A percentile compares a stretch with the other conserved stretches of the same genome.
phyloP scores from a whole-genome alignment of 2,113 vertebrate genomes.

The Burhinus oedicnemus region DNA sequence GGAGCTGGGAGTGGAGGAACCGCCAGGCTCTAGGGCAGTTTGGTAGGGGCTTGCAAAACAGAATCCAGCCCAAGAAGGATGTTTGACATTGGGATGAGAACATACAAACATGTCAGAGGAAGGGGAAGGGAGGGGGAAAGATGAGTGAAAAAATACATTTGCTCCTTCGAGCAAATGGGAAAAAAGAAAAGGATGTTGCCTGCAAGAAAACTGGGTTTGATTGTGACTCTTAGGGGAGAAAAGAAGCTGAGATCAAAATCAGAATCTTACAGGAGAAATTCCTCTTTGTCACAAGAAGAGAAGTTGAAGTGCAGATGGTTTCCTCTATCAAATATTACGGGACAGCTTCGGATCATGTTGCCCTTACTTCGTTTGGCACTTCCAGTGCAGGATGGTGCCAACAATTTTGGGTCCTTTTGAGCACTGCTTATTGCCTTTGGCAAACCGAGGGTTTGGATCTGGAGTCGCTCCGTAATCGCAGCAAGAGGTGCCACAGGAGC shows the following conservation, averaged over 20 bases:
- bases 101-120: conserved; percentile 3
- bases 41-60: conserved; percentile 43
- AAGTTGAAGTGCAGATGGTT: background rate
- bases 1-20: conserved; percentile 24
- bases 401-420: background rate
- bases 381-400: background rate
- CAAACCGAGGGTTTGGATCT: background rate
- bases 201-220: background rate
- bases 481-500: background rate
- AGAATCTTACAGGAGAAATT: background rate
- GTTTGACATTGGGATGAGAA: conserved; percentile 24
- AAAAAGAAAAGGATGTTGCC: background rate
- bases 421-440: background rate
- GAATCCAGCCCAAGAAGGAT: background rate
- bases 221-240: background rate
- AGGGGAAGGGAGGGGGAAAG: background rate
- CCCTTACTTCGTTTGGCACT: background rate
- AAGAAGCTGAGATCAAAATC: conserved; percentile 5
- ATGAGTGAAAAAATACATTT: background rate
- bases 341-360: background rate
- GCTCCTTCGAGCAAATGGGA: background rate
- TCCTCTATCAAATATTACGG: background rate
- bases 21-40: conserved; percentile 43
- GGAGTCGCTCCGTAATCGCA: background rate
- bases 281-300: background rate